Evolutionary conservation across 2,113 vertebrate species (phyloP).

Genomic region (Neolamprologus variostigma): DNA sequence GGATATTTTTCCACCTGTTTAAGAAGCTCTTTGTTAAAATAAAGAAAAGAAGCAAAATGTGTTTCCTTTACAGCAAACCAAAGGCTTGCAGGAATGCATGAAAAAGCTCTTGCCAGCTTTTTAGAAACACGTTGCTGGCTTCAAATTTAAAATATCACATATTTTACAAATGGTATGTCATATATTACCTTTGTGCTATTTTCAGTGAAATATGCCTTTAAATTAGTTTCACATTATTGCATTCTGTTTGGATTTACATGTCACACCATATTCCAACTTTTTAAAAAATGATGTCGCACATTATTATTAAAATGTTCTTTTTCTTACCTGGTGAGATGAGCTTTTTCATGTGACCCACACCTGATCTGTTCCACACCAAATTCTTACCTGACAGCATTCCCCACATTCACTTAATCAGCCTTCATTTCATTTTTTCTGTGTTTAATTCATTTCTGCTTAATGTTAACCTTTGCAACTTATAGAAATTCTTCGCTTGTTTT

Average conservation of each 20-base stretch:
- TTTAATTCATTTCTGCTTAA: neutral
- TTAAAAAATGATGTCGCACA: neutral
- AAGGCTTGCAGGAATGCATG: neutral
- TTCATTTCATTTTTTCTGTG: accelerated
- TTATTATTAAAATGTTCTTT: neutral
- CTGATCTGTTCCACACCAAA: neutral
- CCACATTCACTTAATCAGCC: neutral
- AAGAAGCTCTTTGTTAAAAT: neutral
- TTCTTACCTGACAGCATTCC: neutral
- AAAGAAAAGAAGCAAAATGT: neutral
- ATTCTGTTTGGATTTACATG: neutral
- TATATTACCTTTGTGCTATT: neutral
- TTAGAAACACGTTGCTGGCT: neutral
- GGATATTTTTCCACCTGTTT: neutral
- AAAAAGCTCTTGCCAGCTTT: neutral
- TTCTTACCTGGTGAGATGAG: neutral
- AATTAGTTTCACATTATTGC: neutral
- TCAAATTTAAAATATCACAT: neutral
- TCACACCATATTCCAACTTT: neutral
- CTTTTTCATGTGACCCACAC: neutral
- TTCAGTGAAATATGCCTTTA: neutral
- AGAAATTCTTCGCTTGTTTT: neutral
- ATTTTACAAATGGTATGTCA: neutral
- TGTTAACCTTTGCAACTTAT: neutral
- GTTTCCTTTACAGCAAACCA: neutral